A percentile compares a stretch with the other conserved stretches of the same genome.
phyloP scores from a whole-genome alignment of 2,888 invertebrate species.

The Philereme vetulata region DNA sequence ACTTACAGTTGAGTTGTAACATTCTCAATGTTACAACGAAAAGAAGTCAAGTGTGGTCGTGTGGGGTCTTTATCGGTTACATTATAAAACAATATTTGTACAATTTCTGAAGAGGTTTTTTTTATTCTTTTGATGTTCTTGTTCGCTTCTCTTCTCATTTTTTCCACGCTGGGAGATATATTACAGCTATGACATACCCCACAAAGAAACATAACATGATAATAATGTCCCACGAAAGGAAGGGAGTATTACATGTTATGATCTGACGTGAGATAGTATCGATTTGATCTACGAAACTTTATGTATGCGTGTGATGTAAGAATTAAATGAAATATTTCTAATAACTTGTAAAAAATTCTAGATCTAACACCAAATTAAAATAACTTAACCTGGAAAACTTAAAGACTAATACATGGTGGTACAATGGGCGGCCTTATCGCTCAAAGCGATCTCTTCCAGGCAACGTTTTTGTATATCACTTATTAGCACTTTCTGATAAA shows the following conservation, averaged over 20 bases:
- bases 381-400: too few species aligned
- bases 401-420: too few species aligned
- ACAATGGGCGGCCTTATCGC: too few species aligned
- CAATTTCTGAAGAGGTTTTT: conserved; percentile 7
- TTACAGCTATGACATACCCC: conserved; percentile 38
- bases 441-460: too few species aligned
- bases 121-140: conserved; percentile 13
- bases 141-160: conserved; percentile 23
- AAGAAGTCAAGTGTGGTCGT: conserved; percentile 25
- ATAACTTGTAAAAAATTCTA: too few species aligned
- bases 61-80: conserved; percentile 36
- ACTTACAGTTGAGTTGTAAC: too few species aligned
- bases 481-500: too few species aligned
- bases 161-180: conserved; percentile 36
- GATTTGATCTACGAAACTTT: conserved; percentile 1
- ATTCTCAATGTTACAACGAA: conserved; percentile 37
- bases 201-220: conserved; percentile 30
- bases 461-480: too few species aligned
- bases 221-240: conserved; percentile 39
- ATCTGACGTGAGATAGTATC: conserved; percentile 5
- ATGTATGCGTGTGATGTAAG: too few species aligned
- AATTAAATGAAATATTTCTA: too few species aligned
- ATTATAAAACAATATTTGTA: conserved; percentile 14
- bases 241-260: conserved; percentile 22
- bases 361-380: too few species aligned